These are phyloP conservation scores for Falco columbarius DNA, from an alignment of 2,797 vertebrate genomes.

Conservation along the genomic window DNA sequence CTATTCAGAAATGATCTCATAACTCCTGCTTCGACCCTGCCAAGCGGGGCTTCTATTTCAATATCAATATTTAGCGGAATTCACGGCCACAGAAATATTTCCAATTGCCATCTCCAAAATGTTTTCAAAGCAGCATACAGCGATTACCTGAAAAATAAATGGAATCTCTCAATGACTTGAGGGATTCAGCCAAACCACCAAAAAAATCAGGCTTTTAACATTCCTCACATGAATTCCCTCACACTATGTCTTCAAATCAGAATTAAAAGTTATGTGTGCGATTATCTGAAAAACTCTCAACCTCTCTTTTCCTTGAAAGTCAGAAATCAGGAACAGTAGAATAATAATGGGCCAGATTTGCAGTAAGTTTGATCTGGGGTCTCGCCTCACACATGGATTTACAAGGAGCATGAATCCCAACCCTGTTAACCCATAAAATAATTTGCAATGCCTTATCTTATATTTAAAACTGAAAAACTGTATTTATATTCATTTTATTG, in stretches of 20 bases:
- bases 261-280: background rate
- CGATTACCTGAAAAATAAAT: conserved; percentile 5
- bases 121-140: background rate
- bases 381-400: background rate
- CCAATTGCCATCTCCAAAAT: background rate
- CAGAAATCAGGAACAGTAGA: background rate
- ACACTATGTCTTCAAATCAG: background rate
- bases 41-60: background rate
- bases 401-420: background rate
- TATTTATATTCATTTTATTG: background rate
- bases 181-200: background rate
- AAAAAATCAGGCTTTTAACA: background rate
- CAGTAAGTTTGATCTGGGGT: background rate
- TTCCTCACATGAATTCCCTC: background rate
- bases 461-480: background rate
- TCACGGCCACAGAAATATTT: background rate
- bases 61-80: background rate
- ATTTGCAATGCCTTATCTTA: background rate
- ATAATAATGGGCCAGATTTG: background rate
- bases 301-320: background rate
- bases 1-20: background rate
- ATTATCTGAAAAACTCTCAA: background rate
- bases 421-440: background rate
- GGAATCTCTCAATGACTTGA: background rate
- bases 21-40: background rate